These are phyloP conservation scores for Callaeas wilsoni DNA, from an alignment of 2,113 vertebrate species.

Conservation along the genomic window DNA sequence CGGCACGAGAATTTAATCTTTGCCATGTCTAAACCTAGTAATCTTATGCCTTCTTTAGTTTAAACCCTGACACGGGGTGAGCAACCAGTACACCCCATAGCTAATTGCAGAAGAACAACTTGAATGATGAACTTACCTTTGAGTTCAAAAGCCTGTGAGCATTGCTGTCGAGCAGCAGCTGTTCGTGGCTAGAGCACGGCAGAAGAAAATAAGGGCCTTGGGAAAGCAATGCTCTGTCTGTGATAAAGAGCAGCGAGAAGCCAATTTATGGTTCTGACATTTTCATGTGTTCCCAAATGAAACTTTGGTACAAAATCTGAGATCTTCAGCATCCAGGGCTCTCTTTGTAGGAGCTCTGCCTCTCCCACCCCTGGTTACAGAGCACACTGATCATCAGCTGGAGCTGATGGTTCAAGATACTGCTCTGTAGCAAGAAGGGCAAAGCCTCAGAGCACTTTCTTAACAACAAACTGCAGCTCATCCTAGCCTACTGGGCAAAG, in stretches of 20 bases:
- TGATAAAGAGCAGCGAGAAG: background rate
- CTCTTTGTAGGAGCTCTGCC: background rate
- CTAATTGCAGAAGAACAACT: background rate
- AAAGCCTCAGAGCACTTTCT: background rate
- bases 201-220: background rate
- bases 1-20: background rate
- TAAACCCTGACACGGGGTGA: background rate
- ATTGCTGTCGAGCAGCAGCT: background rate
- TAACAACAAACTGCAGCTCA: background rate
- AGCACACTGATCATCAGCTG: background rate
- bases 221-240: background rate
- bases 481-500: background rate
- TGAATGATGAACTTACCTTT: rapidly evolving
- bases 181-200: background rate
- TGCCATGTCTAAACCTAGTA: background rate
- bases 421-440: background rate
- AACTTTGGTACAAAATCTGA: background rate
- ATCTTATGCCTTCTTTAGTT: background rate
- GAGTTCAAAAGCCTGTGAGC: background rate
- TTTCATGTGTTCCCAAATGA: background rate
- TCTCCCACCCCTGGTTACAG: background rate
- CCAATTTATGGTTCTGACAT: background rate
- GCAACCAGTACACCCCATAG: background rate
- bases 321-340: background rate
- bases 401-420: background rate